These are phyloP conservation scores for Coleophora flavipennella DNA, from an alignment of 2,888 invertebrate species.

Conservation along the genomic window DNA sequence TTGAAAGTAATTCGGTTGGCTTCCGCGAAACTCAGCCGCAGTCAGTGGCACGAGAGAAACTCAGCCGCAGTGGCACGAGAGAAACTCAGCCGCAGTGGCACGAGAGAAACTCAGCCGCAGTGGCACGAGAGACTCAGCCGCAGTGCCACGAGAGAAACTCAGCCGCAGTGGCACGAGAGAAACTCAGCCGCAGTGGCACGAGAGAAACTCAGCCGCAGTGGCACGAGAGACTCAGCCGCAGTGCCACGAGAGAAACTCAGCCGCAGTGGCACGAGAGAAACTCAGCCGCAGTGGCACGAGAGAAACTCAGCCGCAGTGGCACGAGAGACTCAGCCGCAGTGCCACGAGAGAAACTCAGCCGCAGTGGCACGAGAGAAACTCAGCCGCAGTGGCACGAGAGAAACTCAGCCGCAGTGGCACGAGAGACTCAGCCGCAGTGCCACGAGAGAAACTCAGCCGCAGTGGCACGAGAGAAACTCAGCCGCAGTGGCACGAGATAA, in stretches of 20 bases:
- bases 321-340: constrained; percentile 11
- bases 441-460: constrained; percentile 13
- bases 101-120: constrained; percentile 12
- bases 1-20: constrained; percentile 4
- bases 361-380: constrained; percentile 11
- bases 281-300: constrained; percentile 8
- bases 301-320: constrained; percentile 12
- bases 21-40: constrained; percentile 4
- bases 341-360: constrained; percentile 12
- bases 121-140: constrained; percentile 10
- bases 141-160: constrained; percentile 11
- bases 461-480: constrained; percentile 11
- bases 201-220: constrained; percentile 12
- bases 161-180: constrained; percentile 10
- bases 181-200: constrained; percentile 10
- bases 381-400: constrained; percentile 9
- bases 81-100: constrained; percentile 12
- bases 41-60: constrained; percentile 11
- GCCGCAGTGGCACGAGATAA: constrained; percentile 11
- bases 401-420: constrained; percentile 11
- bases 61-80: constrained; percentile 9
- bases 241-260: constrained; percentile 11
- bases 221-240: constrained; percentile 11
- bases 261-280: constrained; percentile 11
- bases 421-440: constrained; percentile 9